phyloP scores from a whole-genome alignment of 2,888 invertebrate genomes.

The Chirona hameri region DNA sequence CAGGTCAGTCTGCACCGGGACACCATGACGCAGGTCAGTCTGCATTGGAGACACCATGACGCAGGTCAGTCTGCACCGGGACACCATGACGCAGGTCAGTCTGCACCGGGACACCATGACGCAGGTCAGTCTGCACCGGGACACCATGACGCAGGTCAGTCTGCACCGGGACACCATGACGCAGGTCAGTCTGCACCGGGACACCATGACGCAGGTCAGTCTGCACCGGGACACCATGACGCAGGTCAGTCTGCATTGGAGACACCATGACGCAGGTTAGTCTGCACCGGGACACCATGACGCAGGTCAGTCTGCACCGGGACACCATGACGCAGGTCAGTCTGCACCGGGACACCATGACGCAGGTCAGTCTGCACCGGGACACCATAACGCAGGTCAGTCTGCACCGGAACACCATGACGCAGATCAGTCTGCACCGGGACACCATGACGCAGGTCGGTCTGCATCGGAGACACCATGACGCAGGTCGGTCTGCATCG shows the following conservation, averaged over 20 bases:
- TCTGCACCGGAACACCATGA: neutral
- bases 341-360: neutral
- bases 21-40: neutral
- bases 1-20: neutral
- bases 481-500: neutral
- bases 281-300: neutral
- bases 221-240: neutral
- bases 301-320: neutral
- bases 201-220: neutral
- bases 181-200: neutral
- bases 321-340: conserved; percentile 2
- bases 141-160: neutral
- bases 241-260: neutral
- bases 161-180: neutral
- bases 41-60: neutral
- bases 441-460: neutral
- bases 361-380: neutral
- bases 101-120: neutral
- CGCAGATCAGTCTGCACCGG: neutral
- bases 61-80: neutral
- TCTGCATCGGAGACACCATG: neutral
- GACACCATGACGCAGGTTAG: neutral
- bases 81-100: neutral
- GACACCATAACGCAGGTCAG: neutral
- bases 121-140: neutral